Conservation (phyloP, 2,797 vertebrate species). For the Syngnathus rostellatus region DNA sequence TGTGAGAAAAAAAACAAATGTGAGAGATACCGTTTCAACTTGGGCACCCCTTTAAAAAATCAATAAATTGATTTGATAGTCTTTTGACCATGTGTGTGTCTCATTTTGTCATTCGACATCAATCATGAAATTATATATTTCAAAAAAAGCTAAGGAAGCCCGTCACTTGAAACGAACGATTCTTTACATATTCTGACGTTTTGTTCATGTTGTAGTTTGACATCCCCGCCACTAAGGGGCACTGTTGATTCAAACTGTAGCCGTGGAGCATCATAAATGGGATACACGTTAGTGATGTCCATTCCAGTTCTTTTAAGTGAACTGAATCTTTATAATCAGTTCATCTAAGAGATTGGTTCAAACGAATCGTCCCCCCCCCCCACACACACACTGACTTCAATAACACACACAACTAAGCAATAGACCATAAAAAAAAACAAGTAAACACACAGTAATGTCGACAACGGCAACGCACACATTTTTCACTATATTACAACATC, state of each 20-base stretch:
- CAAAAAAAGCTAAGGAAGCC: background rate
- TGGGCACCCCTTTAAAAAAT: constrained; percentile 61
- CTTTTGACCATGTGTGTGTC: constrained; percentile 36
- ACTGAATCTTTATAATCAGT: no score
- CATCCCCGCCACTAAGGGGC: constrained; percentile 14
- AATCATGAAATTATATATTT: background rate
- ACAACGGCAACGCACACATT: no score
- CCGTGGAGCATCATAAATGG: background rate
- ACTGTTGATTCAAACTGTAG: constrained; percentile 12
- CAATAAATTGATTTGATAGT: constrained; percentile 74
- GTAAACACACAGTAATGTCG: no score
- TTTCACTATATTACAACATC: no score
- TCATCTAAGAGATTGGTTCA: no score
- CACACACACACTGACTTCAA: no score
- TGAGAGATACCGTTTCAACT: constrained; percentile 67
- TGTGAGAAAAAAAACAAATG: constrained; percentile 36
- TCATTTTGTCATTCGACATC: background rate
- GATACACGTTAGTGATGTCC: background rate
- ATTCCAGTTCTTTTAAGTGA: no score
- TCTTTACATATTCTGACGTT: background rate
- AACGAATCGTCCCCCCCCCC: no score
- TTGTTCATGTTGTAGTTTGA: constrained; percentile 20
- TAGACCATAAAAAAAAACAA: no score
- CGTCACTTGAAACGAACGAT: background rate
- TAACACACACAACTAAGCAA: no score